Base-by-base conservation (phyloP, 2,113 vertebrate species). In the Syrrhaptes paradoxus region DNA sequence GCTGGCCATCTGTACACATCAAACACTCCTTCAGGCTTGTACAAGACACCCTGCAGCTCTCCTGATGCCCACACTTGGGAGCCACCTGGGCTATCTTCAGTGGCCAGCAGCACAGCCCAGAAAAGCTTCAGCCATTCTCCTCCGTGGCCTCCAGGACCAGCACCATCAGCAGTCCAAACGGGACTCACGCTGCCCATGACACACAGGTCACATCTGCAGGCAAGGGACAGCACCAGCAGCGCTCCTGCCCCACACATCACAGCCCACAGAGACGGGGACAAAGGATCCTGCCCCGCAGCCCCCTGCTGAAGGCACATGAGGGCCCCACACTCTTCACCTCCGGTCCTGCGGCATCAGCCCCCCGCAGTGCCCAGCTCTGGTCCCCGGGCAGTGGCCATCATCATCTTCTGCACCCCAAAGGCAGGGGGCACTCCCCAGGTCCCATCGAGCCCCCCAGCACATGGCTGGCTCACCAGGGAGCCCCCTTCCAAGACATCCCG, bases 21-120 rank as follows among this genome's bases (percentile, higher is more conserved):
- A 0, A 41, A 41, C 41, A 32, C 32, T 28, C n/a, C 62, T 45
- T 61, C 31, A 73, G 48, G 63, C 10, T 51, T 4, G 0, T 3
- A 21, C 0, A 0, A 75, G 25, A 19, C 29, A 52, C 20, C 10
- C 28, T 5, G 14, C 41, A 65, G 58, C 32, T 61, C 14, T 78
- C 34, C 48, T 0, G 0, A 31, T 0, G 2, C 12, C 26, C 11
- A 4, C 4, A 0, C 9, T 38, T 36, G 32, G 34, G 34, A 75
- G 25, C 43, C 17, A 16, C 38, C 36, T 31, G 20, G 38, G 11
- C 10, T 46, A 18, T 58, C 65, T 91, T 70, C 46, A 36, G 28
- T 19, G 31, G 45, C 24, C 43, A 73, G 63, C 45, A 61, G 46
- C 6, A 9, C 55, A 29, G 6, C 17, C 12, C 43, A 78, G 36